These are phyloP conservation scores for Spinibarbus caldwelli DNA, from an alignment of 2,797 vertebrate genomes.

Conservation along the genomic window DNA sequence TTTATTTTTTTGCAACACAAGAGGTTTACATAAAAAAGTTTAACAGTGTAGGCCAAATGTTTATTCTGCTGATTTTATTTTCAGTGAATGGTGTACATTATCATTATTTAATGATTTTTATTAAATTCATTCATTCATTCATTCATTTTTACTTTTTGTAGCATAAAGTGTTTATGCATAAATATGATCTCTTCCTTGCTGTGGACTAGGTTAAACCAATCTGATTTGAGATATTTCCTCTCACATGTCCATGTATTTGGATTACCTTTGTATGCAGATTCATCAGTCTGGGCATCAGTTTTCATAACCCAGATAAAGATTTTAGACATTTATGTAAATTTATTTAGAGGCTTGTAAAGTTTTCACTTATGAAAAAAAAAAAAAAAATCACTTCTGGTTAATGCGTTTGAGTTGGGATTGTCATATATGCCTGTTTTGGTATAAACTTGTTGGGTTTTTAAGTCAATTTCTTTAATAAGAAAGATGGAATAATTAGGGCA, in stretches of 20 bases:
- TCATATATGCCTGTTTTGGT: background rate
- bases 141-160: background rate
- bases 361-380: too few relatives aligned
- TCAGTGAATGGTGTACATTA: background rate
- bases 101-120: background rate
- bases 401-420: too few relatives aligned
- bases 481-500: background rate
- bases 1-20: background rate
- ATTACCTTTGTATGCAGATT: background rate
- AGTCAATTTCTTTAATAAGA: background rate
- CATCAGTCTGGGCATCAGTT: background rate
- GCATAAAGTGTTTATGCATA: background rate
- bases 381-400: too few relatives aligned
- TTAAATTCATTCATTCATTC: background rate
- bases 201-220: background rate
- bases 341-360: too few relatives aligned
- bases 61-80: background rate
- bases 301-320: background rate
- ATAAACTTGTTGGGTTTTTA: background rate
- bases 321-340: too few relatives aligned
- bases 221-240: background rate
- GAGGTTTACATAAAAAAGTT: background rate
- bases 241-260: background rate
- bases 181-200: background rate
- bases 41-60: background rate